A percentile compares a stretch with the other conserved stretches of the same genome.
These are phyloP conservation scores for Drosophila elegans DNA, from an alignment of 1,140 invertebrate species.

Conservation along the genomic window DNA sequence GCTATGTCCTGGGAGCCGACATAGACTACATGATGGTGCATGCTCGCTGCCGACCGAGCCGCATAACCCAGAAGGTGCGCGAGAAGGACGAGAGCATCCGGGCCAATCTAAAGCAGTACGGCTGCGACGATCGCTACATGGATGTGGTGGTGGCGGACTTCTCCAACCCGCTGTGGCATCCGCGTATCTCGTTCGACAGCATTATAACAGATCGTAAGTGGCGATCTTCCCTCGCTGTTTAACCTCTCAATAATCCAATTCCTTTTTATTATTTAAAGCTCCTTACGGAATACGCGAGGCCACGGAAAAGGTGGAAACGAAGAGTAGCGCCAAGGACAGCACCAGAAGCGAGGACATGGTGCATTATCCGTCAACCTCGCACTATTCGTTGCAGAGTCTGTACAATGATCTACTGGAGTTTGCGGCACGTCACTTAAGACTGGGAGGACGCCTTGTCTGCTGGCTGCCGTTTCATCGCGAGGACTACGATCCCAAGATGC, in stretches of 20 bases:
- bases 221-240: not conserved
- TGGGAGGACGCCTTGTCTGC: constrained; percentile 93
- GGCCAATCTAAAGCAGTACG: constrained; percentile 95
- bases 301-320: constrained; percentile 93
- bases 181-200: constrained; percentile 90
- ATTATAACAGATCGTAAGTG: constrained; percentile 97
- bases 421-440: constrained; percentile 90
- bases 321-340: constrained; percentile 86
- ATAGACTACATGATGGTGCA: constrained; percentile 97
- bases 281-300: constrained; percentile 98
- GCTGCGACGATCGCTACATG: constrained; percentile 90
- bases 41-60: constrained; percentile 91
- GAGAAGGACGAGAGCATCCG: constrained; percentile 93
- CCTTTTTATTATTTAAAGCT: constrained; percentile 86
- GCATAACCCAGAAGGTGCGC: constrained; percentile 92
- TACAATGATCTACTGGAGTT: constrained; percentile 94
- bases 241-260: not conserved
- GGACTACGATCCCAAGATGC: constrained; percentile 90
- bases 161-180: constrained; percentile 92
- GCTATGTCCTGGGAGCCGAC: constrained; percentile 95
- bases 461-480: constrained; percentile 95
- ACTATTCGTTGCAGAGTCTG: constrained; percentile 92
- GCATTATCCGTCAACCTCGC: constrained; percentile 92
- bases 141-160: constrained; percentile 97
- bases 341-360: constrained; percentile 59